phyloP scores from a whole-genome alignment of 1,140 invertebrate species.

The Aphidius ervi region DNA sequence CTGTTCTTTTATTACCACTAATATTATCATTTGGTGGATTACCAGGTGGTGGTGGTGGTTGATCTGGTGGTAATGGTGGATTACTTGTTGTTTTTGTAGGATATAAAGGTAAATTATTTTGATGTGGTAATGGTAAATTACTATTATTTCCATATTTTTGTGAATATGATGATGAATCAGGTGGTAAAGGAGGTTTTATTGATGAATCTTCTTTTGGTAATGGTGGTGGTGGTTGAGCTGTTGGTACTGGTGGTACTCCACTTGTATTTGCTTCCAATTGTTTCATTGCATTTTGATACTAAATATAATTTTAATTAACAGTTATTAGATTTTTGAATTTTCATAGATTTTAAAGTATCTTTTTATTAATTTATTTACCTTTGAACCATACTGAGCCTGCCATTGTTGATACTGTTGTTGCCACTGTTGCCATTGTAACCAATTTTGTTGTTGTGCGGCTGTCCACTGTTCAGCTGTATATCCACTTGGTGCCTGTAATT shows the following conservation, averaged over 20 bases:
- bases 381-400: conserved; percentile 76
- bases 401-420: conserved; percentile 80
- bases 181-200: conserved; percentile 47
- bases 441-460: conserved; percentile 70
- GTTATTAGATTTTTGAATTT: background rate
- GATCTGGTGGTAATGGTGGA: conserved; percentile 31
- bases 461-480: conserved; percentile 70
- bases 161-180: conserved; percentile 22
- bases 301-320: conserved; percentile 37
- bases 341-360: background rate
- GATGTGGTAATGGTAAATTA: conserved; percentile 42
- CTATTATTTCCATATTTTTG: conserved; percentile 30
- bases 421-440: conserved; percentile 80
- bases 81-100: conserved; percentile 32
- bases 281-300: conserved; percentile 61
- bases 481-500: conserved; percentile 53
- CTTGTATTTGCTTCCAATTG: conserved; percentile 38
- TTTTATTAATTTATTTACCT: conserved; percentile 52
- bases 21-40: conserved; percentile 49
- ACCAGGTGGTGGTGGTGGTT: conserved; percentile 51
- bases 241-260: conserved; percentile 40
- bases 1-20: conserved; percentile 33
- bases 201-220: conserved; percentile 44
- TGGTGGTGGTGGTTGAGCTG: conserved; percentile 42
- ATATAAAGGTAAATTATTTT: conserved; percentile 47